Conservation (phyloP, 1,140 invertebrate genomes). For the Musca vetustissima region DNA sequence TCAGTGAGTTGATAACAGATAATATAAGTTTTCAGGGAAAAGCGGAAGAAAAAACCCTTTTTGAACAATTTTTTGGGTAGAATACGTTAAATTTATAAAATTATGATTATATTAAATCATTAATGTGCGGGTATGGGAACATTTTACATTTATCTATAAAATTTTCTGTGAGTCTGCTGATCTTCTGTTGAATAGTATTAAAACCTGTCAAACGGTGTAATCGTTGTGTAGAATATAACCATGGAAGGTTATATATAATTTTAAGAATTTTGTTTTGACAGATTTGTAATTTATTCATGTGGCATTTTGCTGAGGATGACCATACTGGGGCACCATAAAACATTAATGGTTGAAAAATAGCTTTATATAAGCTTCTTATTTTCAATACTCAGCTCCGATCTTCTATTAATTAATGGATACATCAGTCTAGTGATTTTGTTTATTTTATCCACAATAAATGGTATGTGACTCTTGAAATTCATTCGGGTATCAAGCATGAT, state of each 20-base stretch:
- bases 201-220: too few relatives aligned
- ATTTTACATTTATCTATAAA: too few relatives aligned
- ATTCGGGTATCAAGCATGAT: neutral
- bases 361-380: neutral
- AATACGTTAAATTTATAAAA: too few relatives aligned
- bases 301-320: neutral
- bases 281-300: neutral
- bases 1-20: too few relatives aligned
- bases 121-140: too few relatives aligned
- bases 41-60: too few relatives aligned
- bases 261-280: neutral
- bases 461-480: neutral
- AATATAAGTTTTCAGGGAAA: too few relatives aligned
- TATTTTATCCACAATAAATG: neutral
- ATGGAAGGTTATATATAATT: neutral
- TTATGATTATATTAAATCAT: too few relatives aligned
- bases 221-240: neutral
- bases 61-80: too few relatives aligned
- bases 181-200: too few relatives aligned
- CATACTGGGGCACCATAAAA: neutral
- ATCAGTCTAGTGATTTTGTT: neutral
- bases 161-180: too few relatives aligned
- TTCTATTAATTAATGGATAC: neutral
- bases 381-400: neutral
- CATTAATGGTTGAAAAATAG: neutral